These are phyloP conservation scores for Hypanus sabinus DNA, from an alignment of 2,113 vertebrate species.

Conservation along the genomic window DNA sequence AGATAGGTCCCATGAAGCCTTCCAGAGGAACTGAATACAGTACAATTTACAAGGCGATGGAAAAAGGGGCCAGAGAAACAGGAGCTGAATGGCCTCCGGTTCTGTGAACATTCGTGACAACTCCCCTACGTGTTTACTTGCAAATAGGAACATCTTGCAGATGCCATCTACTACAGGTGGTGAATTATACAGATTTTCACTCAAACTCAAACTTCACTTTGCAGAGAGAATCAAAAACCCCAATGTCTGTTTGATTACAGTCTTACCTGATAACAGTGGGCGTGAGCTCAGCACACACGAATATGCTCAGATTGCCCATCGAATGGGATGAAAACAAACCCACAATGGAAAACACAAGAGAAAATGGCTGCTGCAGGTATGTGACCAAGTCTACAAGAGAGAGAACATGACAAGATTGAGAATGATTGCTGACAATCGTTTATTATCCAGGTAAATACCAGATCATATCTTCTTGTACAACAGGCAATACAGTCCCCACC, in stretches of 20 bases:
- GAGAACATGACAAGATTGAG: not conserved
- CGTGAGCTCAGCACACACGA: constrained; percentile 95
- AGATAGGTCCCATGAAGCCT: too few species aligned
- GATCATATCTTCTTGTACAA: not conserved
- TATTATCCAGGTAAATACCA: not conserved
- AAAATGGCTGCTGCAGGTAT: constrained; percentile 86
- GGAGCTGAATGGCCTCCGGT: too few species aligned
- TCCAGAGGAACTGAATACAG: too few species aligned
- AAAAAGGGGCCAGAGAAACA: too few species aligned
- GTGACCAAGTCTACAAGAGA: constrained; percentile 73
- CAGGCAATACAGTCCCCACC: not conserved
- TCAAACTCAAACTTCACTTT: too few species aligned
- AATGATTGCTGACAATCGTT: not conserved
- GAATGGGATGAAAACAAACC: constrained; percentile 97
- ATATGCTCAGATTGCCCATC: constrained; percentile 88
- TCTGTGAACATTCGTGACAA: too few species aligned
- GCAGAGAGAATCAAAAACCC: not conserved
- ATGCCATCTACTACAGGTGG: too few species aligned
- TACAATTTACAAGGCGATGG: too few species aligned
- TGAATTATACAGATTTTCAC: too few species aligned
- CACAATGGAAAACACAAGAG: constrained; percentile 85
- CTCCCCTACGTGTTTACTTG: too few species aligned
- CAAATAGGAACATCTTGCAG: too few species aligned
- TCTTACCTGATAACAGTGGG: constrained; percentile 93
- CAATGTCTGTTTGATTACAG: not conserved